Percentiles rank a stretch among this genome's conserved stretches.
Evolutionary conservation across 2,888 invertebrate genomes (phyloP).

Genomic region (Magallana nippona): DNA sequence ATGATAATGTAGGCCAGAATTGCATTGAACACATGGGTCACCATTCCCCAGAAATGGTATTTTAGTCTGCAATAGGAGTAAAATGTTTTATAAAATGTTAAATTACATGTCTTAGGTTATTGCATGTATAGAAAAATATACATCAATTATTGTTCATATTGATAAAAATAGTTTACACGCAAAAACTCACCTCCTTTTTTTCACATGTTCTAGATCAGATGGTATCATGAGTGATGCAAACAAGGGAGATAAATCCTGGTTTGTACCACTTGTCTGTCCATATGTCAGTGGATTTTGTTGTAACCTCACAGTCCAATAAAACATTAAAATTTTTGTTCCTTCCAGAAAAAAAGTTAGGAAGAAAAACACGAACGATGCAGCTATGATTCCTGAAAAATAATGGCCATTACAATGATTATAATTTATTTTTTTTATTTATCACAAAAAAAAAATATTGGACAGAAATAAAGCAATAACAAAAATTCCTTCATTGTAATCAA

Average conservation of each 20-base stretch:
- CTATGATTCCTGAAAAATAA: slow-evolving; percentile 61
- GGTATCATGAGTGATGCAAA: slow-evolving; percentile 66
- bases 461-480: no score
- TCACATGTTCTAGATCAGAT: slow-evolving; percentile 61
- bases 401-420: not conserved
- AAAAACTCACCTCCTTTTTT: slow-evolving; percentile 56
- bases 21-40: slow-evolving; percentile 65
- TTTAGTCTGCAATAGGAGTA: slow-evolving; percentile 61
- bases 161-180: no score
- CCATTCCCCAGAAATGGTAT: slow-evolving; percentile 61
- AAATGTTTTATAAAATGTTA: not conserved
- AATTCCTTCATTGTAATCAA: no score
- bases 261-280: slow-evolving; percentile 55
- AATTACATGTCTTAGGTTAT: not conserved
- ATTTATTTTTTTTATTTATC: no score
- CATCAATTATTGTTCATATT: not conserved
- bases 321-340: slow-evolving; percentile 59
- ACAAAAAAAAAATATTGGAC: no score
- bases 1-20: slow-evolving; percentile 70
- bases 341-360: slow-evolving; percentile 63
- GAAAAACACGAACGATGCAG: slow-evolving; percentile 58
- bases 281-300: slow-evolving; percentile 67
- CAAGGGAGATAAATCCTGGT: slow-evolving; percentile 59
- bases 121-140: not conserved
- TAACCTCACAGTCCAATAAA: slow-evolving; percentile 60